Evolutionary conservation across 2,797 vertebrate species (phyloP).

Genomic region (Dryobates pubescens): DNA sequence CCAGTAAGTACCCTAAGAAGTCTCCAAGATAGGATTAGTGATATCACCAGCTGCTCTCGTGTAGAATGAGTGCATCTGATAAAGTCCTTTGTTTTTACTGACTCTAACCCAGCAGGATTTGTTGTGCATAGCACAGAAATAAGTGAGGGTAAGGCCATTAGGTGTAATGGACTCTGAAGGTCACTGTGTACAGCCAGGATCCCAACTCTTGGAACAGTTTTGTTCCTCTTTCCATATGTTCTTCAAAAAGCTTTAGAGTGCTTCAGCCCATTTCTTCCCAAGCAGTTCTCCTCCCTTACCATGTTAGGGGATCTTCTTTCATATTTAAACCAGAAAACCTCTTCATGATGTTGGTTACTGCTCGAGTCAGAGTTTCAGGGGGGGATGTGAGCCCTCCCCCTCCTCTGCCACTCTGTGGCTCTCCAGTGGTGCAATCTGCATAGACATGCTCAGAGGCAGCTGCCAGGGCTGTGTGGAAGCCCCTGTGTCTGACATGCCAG

Average conservation of each 20-base stretch:
- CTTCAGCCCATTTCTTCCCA: constrained; percentile 19
- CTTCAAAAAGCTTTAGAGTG: constrained; percentile 1
- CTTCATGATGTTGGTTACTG: background rate
- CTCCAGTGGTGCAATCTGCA: background rate
- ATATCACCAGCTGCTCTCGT: constrained; percentile 6
- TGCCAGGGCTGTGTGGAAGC: background rate
- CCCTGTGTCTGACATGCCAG: background rate
- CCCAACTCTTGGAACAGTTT: constrained; percentile 17
- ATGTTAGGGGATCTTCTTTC: constrained; percentile 39
- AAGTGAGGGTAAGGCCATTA: constrained; percentile 28
- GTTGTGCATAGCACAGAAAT: constrained; percentile 9
- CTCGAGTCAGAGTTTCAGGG: constrained; percentile 34
- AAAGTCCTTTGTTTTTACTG: constrained; percentile 35
- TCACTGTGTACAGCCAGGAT: constrained; percentile 16
- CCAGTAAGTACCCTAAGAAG: background rate
- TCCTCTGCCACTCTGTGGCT: constrained; percentile 2
- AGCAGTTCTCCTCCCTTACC: constrained; percentile 38
- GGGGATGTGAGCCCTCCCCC: background rate
- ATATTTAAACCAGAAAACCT: constrained; percentile 38
- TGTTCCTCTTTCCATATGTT: constrained; percentile 22
- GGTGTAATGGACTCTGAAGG: background rate
- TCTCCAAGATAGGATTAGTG: constrained; percentile 9
- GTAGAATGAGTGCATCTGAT: constrained; percentile 32
- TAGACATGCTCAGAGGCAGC: background rate
- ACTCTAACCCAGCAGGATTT: constrained; percentile 7